Evolutionary conservation across 2,113 vertebrate genomes (phyloP).

Genomic region (Verasper variegatus): DNA sequence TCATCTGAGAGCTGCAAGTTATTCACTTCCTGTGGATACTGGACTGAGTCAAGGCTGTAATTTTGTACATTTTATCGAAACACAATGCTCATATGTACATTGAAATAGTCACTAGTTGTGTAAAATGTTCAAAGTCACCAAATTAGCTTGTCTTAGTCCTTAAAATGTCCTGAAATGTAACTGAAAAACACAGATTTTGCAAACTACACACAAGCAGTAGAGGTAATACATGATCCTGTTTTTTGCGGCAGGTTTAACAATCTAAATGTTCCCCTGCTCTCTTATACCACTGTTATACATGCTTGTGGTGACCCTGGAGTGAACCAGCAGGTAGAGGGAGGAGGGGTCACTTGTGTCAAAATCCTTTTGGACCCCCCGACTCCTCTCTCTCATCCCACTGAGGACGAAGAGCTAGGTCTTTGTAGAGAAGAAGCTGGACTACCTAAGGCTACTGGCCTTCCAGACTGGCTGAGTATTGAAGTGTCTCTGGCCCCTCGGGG

Average conservation of each 20-base stretch:
- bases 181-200: not conserved
- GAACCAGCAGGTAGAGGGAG: slow-evolving; percentile 74
- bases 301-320: slow-evolving; percentile 65
- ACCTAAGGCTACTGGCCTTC: slow-evolving; percentile 59
- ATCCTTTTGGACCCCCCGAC: slow-evolving; percentile 53
- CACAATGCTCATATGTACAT: not conserved
- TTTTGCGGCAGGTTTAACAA: not conserved
- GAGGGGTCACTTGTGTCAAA: slow-evolving; percentile 52
- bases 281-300: slow-evolving; percentile 1
- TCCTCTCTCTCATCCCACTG: slow-evolving; percentile 54
- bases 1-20: not conserved
- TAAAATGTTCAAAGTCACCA: not conserved
- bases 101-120: too few species aligned
- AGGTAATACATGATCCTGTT: too few species aligned
- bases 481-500: slow-evolving; percentile 55
- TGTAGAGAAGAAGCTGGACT: slow-evolving; percentile 50
- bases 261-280: not conserved
- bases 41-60: not conserved
- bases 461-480: slow-evolving; percentile 43
- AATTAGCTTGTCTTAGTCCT: not conserved
- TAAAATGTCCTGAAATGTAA: not conserved
- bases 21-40: not conserved
- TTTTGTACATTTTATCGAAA: too few species aligned
- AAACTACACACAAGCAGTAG: not conserved
- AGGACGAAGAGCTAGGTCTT: slow-evolving; percentile 63